Evolutionary conservation across 2,888 invertebrate genomes (phyloP).

Genomic region (Metalampra italica): DNA sequence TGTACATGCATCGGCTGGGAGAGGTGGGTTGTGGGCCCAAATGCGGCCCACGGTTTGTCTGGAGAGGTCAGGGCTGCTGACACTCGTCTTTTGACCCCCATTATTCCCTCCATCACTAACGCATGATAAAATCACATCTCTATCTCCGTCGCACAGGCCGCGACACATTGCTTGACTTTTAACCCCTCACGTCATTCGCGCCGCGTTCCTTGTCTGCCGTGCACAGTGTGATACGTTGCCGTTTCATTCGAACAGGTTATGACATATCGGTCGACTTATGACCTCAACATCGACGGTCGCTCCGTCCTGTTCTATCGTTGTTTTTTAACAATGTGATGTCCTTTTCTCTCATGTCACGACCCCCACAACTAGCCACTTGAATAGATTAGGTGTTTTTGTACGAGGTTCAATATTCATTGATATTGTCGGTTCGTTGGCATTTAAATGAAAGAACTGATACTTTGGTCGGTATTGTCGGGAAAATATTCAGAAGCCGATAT

Average conservation of each 20-base stretch:
- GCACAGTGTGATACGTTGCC: conserved; percentile 31
- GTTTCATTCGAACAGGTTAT: conserved; percentile 71
- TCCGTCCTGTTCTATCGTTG: conserved; percentile 50
- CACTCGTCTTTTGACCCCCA: conserved; percentile 75
- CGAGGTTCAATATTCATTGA: conserved; percentile 74
- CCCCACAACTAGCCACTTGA: conserved; percentile 72
- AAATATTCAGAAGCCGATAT: background rate
- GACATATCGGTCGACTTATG: conserved; percentile 76
- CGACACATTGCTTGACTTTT: conserved; percentile 74
- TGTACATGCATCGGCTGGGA: background rate
- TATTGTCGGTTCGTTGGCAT: conserved; percentile 66
- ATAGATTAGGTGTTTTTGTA: conserved; percentile 78
- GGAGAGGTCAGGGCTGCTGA: conserved; percentile 74
- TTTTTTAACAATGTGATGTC: conserved; percentile 43
- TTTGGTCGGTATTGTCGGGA: conserved; percentile 16
- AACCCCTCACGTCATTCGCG: conserved; percentile 73
- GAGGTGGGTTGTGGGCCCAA: too few species aligned
- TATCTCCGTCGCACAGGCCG: conserved; percentile 61
- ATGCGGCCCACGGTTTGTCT: conserved; percentile 58
- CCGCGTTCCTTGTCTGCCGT: conserved; percentile 51
- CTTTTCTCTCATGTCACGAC: conserved; percentile 65
- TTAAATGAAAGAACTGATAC: conserved; percentile 48
- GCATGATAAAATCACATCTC: conserved; percentile 29
- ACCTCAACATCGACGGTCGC: conserved; percentile 57
- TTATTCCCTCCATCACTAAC: conserved; percentile 41